Percentiles rank a stretch among this genome's conserved stretches.
Conservation (phyloP, 2,113 vertebrate species). For the Epinephelus cyanopodus region DNA sequence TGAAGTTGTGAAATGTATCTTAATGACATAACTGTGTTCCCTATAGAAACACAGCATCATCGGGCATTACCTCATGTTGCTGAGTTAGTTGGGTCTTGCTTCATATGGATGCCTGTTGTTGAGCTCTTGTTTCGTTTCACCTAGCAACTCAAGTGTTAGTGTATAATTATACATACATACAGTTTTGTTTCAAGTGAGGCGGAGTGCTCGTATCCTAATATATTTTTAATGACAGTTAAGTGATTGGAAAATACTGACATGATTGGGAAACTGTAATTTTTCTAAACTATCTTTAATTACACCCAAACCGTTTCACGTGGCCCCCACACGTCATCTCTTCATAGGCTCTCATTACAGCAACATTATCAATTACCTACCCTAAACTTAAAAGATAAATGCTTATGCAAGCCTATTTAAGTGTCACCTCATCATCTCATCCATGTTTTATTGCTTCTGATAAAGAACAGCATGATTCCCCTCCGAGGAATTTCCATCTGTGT, state of each 20-base stretch:
- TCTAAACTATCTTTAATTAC: not conserved
- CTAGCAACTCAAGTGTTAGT: too few species aligned
- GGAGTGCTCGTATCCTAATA: not conserved
- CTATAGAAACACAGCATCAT: too few species aligned
- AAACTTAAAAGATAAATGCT: constrained; percentile 21
- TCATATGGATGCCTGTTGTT: too few species aligned
- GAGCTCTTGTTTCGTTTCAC: too few species aligned
- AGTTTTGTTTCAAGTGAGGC: not conserved
- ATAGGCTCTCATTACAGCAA: not conserved
- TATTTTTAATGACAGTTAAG: not conserved
- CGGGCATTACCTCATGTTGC: too few species aligned
- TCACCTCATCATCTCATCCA: constrained; percentile 6
- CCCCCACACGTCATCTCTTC: not conserved
- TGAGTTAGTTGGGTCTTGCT: too few species aligned
- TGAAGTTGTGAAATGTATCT: too few species aligned
- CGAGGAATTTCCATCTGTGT: constrained; percentile 36
- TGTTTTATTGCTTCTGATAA: constrained; percentile 47
- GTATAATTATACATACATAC: too few species aligned
- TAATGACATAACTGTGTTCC: too few species aligned
- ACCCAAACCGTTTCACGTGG: not conserved
- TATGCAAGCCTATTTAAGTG: constrained; percentile 10
- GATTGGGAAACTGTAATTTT: not conserved
- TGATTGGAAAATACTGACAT: not conserved
- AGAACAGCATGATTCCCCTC: constrained; percentile 24
- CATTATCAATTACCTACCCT: constrained; percentile 25